Conservation (phyloP, 2,888 invertebrate species). For the Aphodius sticticus region DNA sequence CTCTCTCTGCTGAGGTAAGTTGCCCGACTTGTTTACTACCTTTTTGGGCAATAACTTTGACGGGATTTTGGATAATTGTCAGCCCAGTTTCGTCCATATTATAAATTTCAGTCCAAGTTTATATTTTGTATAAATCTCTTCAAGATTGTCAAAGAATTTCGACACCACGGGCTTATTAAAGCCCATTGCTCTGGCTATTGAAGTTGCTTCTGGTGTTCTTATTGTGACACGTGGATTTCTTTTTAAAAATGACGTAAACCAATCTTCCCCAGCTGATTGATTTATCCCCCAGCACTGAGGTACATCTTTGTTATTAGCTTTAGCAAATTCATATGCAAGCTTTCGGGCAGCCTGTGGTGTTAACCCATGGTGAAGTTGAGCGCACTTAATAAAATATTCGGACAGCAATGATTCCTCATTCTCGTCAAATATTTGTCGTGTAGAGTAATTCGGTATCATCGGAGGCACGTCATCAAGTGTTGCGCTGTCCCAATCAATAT, state of each 20-base stretch:
- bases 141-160: constrained; percentile 7
- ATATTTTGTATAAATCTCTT: constrained; percentile 16
- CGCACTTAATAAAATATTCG: constrained; percentile 16
- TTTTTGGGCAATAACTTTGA: constrained; percentile 16
- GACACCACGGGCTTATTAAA: constrained; percentile 5
- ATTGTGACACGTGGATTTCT: neutral
- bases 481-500: constrained; percentile 8
- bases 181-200: neutral
- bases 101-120: constrained; percentile 10
- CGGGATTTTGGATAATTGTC: neutral
- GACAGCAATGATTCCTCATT: neutral
- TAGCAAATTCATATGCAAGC: constrained; percentile 25
- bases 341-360: constrained; percentile 21
- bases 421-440: neutral
- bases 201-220: constrained; percentile 4
- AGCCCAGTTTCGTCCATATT: constrained; percentile 15
- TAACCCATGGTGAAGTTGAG: constrained; percentile 20
- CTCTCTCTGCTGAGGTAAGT: constrained; percentile 16
- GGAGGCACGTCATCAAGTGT: neutral
- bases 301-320: constrained; percentile 13
- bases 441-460: neutral
- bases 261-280: neutral
- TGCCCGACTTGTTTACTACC: constrained; percentile 13
- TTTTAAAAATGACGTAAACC: neutral
- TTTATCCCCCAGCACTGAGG: neutral